Base-by-base conservation (phyloP, 2,113 vertebrate genomes). In the Pygoscelis adeliae region DNA sequence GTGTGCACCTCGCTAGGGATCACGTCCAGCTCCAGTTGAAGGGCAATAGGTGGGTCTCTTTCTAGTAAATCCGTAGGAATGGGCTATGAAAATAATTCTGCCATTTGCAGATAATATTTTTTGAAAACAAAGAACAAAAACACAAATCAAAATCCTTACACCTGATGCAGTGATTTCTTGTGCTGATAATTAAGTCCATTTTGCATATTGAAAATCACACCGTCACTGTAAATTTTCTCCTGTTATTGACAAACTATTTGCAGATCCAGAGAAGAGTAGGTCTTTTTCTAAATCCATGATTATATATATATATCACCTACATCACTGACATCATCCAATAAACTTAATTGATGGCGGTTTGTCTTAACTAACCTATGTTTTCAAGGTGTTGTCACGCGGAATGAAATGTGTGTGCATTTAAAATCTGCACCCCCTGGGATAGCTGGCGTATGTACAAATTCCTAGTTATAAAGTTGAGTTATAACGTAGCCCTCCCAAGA, bases 281-380 rank as follows among this genome's bases (percentile, higher is more conserved):
- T 40, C 55, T 95, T 97, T 92, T 96, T 58, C 87, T 78, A 95
- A 97, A 97, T 97, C 96, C 94, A 76, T 89, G 90, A 90, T 96
- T 93, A 81, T 95, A 96, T 71, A 83, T 88, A 86, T 89, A 91
- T 89, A 89, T 93, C 97, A 97, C 95, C 97, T 91, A 84, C 95
- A 97, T 97, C 98, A 97, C 97, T 98, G 98, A 98, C 97, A 97
- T 97, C 93, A 97, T 98, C 95, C 97, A 98, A 99, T 98, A 98
- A 98, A 98, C 98, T 97, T 99, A 99, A 99, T 98, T 97, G 98
- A 98, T 89, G 67, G 92, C 18, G 96, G 55, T 98, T 98, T 98
- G 97, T 98, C 80, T 98, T 98, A 97, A 98, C 98, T 98, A 98
- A 98, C 97, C 95, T 95, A 96, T 76, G 0, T 92, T 90, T 91